Evolutionary conservation across 2,797 vertebrate genomes (phyloP), one percentile per base, ranked within the genome.

Genomic region (Intellagama lesueurii): DNA sequence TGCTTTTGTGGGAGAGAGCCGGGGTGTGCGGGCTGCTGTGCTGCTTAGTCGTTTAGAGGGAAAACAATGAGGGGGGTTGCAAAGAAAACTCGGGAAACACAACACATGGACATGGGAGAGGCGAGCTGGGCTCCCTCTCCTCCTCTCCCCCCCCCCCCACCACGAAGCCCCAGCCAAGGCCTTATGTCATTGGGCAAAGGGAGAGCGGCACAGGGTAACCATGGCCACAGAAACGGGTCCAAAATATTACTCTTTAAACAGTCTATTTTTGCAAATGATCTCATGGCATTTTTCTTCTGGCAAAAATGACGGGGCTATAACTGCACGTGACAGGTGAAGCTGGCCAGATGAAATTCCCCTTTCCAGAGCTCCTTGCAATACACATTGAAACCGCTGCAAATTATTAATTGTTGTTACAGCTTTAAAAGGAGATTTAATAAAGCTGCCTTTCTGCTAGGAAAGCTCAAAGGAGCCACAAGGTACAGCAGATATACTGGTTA

Each of bases 261-360:
- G 26, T 88, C 47, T 88, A n/a, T 81, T 88, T 87, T 76, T 88
- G 47, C 77, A 87, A 76, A 81, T 81, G 86, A 90, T 47, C 90
- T 90, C 83, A 81, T 19, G 22, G 60, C 64, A 83, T 78, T 69
- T 77, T 88, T 85, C 22, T 56, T 60, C 64, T 44, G 30, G 81
- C 66, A 84, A 47, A 85, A 69, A 77, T 40, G 60, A 76, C 32
- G 44, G 47, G 32, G 44, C 30, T 88, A 32, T 85, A 80, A 88
- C 56, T 76, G 82, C 60, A 22, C 44, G 24, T 88, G 86, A 69
- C 77, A 85, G 5, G 28, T 76, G 85, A 81, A 75, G 47, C 69
- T 44, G 17, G 86, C 77, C 82, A 81, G 70, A 90, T 75, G 84
- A 90, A 69, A 82, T 44, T 75, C 80, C 84, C 72, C 44, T 40